Evolutionary conservation across 2,113 vertebrate species (phyloP), one percentile per base, ranked within the genome.

Genomic region (Mustelus asterias): DNA sequence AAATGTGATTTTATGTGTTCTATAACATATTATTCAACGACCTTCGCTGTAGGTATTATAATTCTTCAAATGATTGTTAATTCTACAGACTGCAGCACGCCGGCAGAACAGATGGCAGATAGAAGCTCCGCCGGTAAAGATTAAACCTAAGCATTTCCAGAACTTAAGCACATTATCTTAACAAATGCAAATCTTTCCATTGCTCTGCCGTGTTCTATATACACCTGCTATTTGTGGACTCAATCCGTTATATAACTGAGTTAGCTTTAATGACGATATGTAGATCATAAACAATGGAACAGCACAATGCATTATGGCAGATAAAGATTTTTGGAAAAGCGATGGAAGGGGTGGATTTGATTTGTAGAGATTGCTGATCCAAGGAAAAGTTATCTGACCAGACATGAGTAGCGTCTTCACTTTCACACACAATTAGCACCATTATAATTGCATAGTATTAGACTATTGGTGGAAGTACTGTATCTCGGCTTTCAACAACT

Each of bases 91-190:
- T 93, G n/a, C 41, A 48, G 22, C 24, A 95, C 48, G 29, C 13
- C 22, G 54, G 24, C 58, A 95, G 69, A 95, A 0, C 67, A 95
- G 67, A 95, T 95, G 94, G 94, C 41, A 70, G 41, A 48, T 22
- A 54, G 67, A 41, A 6, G 69, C 29, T 95, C 44, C 72, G 69
- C 44, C 94, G 72, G 44, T 72, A 72, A 94, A 69, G 94, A 95
- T 95, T 95, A 95, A 72, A 95, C 26, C 70, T 70, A 72, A 76
- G 41, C 69, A 95, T 48, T 95, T 95, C 44, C 63, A 95, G 67
- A 93, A 72, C 26, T 14, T 54, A 70, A 95, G 67, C 67, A 72
- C 44, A 95, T 72, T 95, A 72, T 44, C 24, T 72, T 44, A 24
- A 72, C 92, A 95, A 72, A 70, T 95, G 94, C 41, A 48, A 72